Evolutionary conservation across 2,113 vertebrate species (phyloP).

Genomic region (Rhinogobius similis): DNA sequence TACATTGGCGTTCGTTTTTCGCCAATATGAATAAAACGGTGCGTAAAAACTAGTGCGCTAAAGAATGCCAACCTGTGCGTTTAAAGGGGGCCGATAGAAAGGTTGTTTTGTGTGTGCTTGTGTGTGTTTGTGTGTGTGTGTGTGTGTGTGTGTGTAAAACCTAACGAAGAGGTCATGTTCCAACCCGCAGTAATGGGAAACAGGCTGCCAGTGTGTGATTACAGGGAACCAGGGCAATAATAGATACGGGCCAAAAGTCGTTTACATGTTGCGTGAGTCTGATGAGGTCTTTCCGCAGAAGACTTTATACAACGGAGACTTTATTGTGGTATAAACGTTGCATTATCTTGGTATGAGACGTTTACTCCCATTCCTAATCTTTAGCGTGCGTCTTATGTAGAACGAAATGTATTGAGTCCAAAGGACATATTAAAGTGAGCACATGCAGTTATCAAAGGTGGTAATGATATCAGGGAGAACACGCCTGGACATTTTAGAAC

Average conservation of each 20-base stretch:
- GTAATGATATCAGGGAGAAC: neutral
- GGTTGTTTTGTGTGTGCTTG: conserved; percentile 14
- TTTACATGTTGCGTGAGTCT: conserved; percentile 57
- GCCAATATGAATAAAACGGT: neutral
- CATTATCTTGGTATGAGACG: conserved; percentile 7
- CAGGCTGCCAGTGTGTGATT: conserved; percentile 57
- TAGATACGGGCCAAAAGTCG: conserved; percentile 48
- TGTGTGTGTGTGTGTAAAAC: conserved; percentile 44
- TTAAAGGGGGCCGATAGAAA: conserved; percentile 16
- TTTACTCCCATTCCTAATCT: conserved; percentile 9
- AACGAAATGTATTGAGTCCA: conserved; percentile 34
- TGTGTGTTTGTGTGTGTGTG: too few relatives aligned
- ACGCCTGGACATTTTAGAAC: neutral
- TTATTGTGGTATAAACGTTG: neutral
- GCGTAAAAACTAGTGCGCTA: conserved; percentile 5
- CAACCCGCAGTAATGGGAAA: conserved; percentile 54
- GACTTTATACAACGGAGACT: neutral
- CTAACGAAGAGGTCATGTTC: conserved; percentile 48
- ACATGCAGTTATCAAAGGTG: neutral
- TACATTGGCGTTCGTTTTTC: neutral
- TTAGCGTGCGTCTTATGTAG: conserved; percentile 25
- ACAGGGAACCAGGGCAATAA: conserved; percentile 49
- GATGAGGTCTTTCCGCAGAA: conserved; percentile 47
- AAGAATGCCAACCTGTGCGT: conserved; percentile 29
- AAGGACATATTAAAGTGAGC: neutral